Conservation (phyloP, 2,113 vertebrate species). For the Australoheros scitulus region DNA sequence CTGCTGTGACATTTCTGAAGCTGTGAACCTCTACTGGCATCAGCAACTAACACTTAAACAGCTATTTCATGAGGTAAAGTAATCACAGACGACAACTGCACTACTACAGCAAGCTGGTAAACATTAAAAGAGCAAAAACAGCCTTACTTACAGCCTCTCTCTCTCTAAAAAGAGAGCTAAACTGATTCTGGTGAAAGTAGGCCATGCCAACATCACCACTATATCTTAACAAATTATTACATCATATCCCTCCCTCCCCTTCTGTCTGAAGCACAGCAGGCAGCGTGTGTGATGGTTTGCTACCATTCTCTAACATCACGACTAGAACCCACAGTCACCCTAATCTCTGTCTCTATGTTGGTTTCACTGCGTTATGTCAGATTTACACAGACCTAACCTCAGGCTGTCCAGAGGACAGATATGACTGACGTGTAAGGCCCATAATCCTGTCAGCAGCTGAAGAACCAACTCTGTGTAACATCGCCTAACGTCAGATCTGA, state of each 20-base stretch:
- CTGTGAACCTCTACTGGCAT: not conserved
- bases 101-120: not conserved
- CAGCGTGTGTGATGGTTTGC: not conserved
- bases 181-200: not conserved
- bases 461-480: slow-evolving; percentile 13
- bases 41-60: not conserved
- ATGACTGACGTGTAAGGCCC: not conserved
- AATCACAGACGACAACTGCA: no score
- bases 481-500: not conserved
- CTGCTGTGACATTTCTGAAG: not conserved
- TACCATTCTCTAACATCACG: slow-evolving; percentile 11
- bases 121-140: not conserved
- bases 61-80: not conserved
- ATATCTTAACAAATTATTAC: slow-evolving; percentile 27
- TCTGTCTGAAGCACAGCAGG: not conserved
- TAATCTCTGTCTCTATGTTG: not conserved
- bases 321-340: not conserved
- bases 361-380: not conserved
- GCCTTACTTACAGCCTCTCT: not conserved
- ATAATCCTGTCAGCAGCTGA: slow-evolving; percentile 55
- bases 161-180: not conserved
- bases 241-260: not conserved
- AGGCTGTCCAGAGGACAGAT: not conserved
- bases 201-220: slow-evolving; percentile 17
- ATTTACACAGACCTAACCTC: not conserved